phyloP scores from a whole-genome alignment of 2,797 vertebrate genomes.

The Hafferia zeledoni region DNA sequence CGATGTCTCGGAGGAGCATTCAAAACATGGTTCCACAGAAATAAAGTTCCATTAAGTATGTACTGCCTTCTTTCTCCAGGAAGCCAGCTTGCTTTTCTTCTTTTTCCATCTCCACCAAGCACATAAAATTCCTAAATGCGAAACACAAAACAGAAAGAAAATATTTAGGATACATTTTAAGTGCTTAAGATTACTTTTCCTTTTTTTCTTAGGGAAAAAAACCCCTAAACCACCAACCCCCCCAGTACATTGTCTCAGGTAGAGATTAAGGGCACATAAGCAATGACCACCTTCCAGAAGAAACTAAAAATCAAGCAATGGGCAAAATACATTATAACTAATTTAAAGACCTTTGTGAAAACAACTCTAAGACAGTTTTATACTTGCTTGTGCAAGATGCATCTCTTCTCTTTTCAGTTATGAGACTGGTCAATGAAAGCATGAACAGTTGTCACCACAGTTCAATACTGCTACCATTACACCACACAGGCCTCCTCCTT shows the following conservation, averaged over 20 bases:
- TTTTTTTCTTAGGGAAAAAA: no score
- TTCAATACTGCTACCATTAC: not conserved
- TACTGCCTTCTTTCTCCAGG: slow-evolving; percentile 39
- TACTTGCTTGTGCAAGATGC: rapidly evolving
- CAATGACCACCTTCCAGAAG: not conserved
- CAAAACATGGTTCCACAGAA: slow-evolving; percentile 4
- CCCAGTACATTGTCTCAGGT: not conserved
- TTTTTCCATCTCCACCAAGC: slow-evolving; percentile 53
- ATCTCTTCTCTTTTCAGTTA: not conserved
- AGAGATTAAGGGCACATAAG: not conserved
- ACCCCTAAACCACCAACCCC: no score
- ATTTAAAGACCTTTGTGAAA: not conserved
- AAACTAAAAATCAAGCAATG: not conserved
- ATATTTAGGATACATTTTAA: not conserved
- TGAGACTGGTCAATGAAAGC: not conserved
- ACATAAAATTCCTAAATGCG: slow-evolving; percentile 55
- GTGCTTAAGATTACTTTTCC: not conserved
- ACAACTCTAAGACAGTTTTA: not conserved
- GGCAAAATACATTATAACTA: not conserved
- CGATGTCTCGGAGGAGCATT: not conserved
- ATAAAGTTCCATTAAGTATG: slow-evolving; percentile 2
- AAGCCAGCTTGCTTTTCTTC: slow-evolving; percentile 52
- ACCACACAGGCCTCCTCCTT: not conserved
- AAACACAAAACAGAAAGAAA: slow-evolving; percentile 19
- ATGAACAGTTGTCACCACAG: not conserved